Evolutionary conservation across 2,113 vertebrate species (phyloP).

Genomic region (Alethe diademata): DNA sequence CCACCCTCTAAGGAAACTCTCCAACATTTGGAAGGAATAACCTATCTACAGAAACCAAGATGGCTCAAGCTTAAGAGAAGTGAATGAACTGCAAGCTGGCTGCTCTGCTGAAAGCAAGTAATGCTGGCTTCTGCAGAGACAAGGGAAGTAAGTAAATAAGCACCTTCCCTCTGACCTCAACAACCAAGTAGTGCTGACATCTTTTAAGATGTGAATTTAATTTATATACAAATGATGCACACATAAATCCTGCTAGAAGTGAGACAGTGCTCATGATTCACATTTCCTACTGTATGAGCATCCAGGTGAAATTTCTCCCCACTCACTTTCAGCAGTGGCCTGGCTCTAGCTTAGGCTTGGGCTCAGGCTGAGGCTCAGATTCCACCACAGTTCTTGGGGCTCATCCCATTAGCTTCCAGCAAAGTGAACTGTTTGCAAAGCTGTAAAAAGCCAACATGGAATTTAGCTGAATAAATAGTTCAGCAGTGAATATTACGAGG

Average conservation of each 20-base stretch:
- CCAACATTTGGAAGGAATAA: neutral
- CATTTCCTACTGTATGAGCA: neutral
- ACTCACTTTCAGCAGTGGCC: neutral
- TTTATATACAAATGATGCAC: neutral
- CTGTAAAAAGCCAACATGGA: constrained; percentile 42
- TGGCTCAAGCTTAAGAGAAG: neutral
- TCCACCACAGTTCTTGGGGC: neutral
- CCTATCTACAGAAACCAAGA: neutral
- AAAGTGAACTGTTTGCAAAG: neutral
- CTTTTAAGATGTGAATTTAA: neutral
- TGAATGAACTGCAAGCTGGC: neutral
- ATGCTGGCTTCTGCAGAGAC: neutral
- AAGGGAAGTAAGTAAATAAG: neutral
- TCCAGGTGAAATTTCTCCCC: neutral
- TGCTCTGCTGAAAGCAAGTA: neutral
- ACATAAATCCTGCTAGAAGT: neutral
- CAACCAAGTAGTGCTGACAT: neutral
- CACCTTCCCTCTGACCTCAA: neutral
- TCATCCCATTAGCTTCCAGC: constrained; percentile 7
- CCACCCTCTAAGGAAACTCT: neutral
- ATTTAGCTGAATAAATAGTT: constrained; percentile 65
- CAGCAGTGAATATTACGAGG: constrained; percentile 55
- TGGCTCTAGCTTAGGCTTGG: neutral
- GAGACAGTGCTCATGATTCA: neutral
- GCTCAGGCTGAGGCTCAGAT: neutral